These are phyloP conservation scores for Mizuhopecten yessoensis DNA, from an alignment of 1,140 invertebrate species.

Conservation along the genomic window DNA sequence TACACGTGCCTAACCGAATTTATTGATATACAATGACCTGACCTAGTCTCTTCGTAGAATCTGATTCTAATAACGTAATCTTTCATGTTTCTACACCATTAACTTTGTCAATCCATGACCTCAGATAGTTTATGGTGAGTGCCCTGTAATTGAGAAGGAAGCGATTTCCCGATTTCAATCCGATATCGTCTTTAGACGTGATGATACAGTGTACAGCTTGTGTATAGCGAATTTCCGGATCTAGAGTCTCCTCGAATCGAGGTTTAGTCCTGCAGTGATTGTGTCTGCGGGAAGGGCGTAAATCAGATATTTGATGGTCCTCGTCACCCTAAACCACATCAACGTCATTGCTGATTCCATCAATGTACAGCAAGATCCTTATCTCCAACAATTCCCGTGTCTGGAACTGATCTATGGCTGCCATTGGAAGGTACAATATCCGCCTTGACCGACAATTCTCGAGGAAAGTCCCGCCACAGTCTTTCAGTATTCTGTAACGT, in stretches of 20 bases:
- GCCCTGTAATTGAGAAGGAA: constrained; percentile 30
- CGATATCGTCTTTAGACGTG: constrained; percentile 7
- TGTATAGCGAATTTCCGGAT: neutral
- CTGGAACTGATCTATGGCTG: neutral
- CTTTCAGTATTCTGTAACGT: too few relatives aligned
- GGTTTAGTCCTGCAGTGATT: neutral
- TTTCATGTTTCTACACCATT: constrained; percentile 2
- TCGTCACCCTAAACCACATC: constrained; percentile 2
- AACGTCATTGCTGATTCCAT: constrained; percentile 30
- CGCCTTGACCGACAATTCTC: neutral
- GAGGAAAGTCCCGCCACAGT: too few relatives aligned
- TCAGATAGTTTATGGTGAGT: neutral
- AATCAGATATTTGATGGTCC: neutral
- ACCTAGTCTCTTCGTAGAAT: neutral
- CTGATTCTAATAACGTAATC: neutral
- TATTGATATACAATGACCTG: neutral
- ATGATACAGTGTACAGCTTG: constrained; percentile 14
- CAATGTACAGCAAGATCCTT: neutral
- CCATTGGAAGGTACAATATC: neutral
- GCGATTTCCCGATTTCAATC: neutral
- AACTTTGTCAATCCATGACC: constrained; percentile 10
- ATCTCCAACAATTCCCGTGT: neutral
- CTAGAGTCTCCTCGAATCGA: neutral
- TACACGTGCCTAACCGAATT: neutral
- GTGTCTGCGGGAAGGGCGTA: neutral